These are phyloP conservation scores for Drosophila eohydei DNA, from an alignment of 2,888 invertebrate genomes.

Conservation along the genomic window DNA sequence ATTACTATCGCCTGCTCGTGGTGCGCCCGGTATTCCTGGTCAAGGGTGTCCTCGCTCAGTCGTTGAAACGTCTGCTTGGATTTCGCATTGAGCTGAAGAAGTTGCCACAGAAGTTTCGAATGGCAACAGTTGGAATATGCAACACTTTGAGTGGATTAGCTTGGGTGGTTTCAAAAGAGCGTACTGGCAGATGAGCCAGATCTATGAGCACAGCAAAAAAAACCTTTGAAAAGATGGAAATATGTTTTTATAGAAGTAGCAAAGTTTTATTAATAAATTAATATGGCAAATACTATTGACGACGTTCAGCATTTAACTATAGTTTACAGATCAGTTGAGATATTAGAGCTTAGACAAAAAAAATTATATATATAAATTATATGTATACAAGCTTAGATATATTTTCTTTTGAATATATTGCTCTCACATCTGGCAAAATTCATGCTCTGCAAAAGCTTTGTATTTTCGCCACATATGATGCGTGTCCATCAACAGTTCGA, in stretches of 20 bases:
- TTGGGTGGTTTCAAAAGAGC: neutral
- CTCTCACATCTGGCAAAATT: conserved; percentile 9
- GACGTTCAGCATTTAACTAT: too few species aligned
- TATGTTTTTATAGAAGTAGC: neutral
- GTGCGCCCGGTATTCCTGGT: conserved; percentile 25
- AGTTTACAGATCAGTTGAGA: too few species aligned
- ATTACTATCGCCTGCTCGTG: conserved; percentile 51
- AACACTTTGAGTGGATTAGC: conserved; percentile 8
- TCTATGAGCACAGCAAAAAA: neutral
- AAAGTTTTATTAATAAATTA: too few species aligned
- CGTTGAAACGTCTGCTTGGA: conserved; percentile 23
- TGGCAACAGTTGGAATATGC: conserved; percentile 14
- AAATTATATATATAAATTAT: neutral
- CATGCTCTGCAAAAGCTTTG: neutral
- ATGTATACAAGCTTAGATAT: too few species aligned
- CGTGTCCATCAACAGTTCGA: conserved; percentile 47
- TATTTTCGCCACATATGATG: conserved; percentile 35
- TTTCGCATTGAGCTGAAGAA: conserved; percentile 9
- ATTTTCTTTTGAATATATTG: neutral
- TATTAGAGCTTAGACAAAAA: too few species aligned
- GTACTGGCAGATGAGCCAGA: neutral
- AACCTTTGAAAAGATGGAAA: neutral
- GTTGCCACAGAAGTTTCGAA: conserved; percentile 22
- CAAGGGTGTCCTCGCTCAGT: conserved; percentile 21
- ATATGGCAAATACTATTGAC: too few species aligned